A percentile compares a stretch with the other conserved stretches of the same genome.
phyloP scores from a whole-genome alignment of 2,797 vertebrate species.

The Poecilia picta region DNA sequence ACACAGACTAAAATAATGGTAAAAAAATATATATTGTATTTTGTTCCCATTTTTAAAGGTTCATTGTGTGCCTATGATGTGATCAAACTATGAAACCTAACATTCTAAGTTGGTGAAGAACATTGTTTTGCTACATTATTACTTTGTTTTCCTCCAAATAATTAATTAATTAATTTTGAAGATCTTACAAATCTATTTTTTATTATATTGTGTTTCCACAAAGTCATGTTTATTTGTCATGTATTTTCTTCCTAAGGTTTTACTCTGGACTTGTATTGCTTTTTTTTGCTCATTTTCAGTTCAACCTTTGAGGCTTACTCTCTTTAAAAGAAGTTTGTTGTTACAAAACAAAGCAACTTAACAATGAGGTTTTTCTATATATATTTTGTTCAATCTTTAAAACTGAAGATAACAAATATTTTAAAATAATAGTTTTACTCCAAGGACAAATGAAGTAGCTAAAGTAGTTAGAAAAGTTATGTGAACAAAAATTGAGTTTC shows the following conservation, averaged over 20 bases:
- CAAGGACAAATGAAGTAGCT: not conserved
- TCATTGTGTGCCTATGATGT: not conserved
- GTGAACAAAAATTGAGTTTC: not conserved
- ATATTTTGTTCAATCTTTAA: not conserved
- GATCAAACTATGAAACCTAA: not conserved
- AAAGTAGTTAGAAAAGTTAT: not conserved
- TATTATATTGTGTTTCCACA: not conserved
- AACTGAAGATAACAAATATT: not conserved
- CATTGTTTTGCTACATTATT: not conserved
- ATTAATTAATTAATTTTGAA: not conserved
- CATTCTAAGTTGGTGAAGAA: not conserved
- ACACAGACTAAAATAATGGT: slow-evolving; percentile 13
- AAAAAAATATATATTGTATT: not conserved
- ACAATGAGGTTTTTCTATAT: not conserved
- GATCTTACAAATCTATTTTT: not conserved
- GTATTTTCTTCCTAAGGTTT: not conserved
- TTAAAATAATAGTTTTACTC: not conserved
- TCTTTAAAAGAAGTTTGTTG: not conserved
- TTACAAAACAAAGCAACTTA: not conserved
- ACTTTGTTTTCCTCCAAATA: not conserved
- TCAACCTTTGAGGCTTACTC: not conserved
- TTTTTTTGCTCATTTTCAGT: not conserved
- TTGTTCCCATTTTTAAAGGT: not conserved
- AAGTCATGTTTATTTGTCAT: not conserved
- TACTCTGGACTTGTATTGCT: not conserved